A percentile compares a stretch with the other conserved stretches of the same genome.
Conservation (phyloP, 2,113 vertebrate species). For the Rafetus swinhoei region DNA sequence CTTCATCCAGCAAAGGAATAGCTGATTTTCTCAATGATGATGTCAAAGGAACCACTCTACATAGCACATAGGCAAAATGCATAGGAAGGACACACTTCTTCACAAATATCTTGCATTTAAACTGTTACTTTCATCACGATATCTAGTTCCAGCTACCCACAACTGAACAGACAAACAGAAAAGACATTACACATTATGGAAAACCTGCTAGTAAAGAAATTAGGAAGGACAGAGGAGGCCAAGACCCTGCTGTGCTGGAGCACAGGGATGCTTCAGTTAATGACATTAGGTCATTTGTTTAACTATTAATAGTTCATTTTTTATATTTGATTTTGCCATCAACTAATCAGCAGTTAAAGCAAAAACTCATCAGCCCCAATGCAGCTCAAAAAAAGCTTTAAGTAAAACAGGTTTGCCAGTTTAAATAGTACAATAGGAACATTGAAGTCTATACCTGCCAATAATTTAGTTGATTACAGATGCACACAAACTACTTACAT, state of each 20-base stretch:
- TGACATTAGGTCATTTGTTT: background rate
- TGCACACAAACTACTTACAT: rapidly evolving
- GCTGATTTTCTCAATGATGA: background rate
- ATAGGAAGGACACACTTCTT: background rate
- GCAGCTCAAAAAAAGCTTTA: background rate
- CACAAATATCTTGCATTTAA: background rate
- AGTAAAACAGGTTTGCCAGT: background rate
- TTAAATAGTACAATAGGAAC: background rate
- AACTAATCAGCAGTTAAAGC: background rate
- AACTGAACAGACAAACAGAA: background rate
- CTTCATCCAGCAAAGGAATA: background rate
- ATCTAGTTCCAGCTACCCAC: background rate
- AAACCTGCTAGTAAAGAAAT: background rate
- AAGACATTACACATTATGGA: background rate
- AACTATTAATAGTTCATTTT: background rate
- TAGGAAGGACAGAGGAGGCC: background rate
- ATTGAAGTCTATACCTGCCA: background rate
- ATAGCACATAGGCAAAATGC: background rate
- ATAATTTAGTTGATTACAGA: rapidly evolving
- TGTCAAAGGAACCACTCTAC: background rate
- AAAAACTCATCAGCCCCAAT: background rate
- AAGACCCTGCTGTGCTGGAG: background rate
- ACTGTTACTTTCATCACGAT: background rate
- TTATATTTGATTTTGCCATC: background rate
- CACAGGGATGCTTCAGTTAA: background rate